Base-by-base conservation (phyloP, 92 coral and sea anemone species). In the Chrysogorgia sp. region DNA sequence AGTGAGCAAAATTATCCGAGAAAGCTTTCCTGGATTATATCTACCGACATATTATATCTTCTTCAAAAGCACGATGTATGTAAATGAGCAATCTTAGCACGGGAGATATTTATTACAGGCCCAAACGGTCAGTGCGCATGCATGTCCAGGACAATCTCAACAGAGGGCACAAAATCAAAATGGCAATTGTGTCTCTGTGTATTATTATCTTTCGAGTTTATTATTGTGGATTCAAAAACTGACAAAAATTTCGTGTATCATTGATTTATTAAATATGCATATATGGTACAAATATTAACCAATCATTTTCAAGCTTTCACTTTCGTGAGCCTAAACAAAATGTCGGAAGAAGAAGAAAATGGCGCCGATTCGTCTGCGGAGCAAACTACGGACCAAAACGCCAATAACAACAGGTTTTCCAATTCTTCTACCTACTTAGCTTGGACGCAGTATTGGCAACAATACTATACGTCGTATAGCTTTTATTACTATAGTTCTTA, bases 381-480 rank as follows among this genome's bases (percentile, higher is more conserved):
- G 15, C 53, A 2, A 15, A 6, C 53, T 47, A 15, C n/a, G n/a
- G 53, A 47, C 53, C 25, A 53, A 71, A 71, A 71, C n/a, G 53
- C 64, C 25, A 71, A 71, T 53, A 25, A 45, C 33, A 33, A 23
- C 78, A 8, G 63, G 3, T 23, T 21, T 10, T 58, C 78, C 23
- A 58, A 55, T 53, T 71, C 50, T 25, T 71, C 78, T 8, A 22
- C 30, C 10, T 50, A 50, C 52, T 58, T 47, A 28, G 76, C 76
- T 1, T 69, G 60, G 59, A 28, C 58, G 10, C 78, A 71, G 63
- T 71, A 71, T 31, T 71, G 78, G 78, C 63, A 71, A 45, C 29
- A 71, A 20, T 71, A 71, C 58, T 50, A 71, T 20, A 24, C 78
- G n/a, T n/a, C n/a, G 3, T 71, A 71, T 21, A 47, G 58, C 25